Percentiles rank a stretch among this genome's conserved stretches.
Conservation (phyloP, 2,888 invertebrate genomes). For the Lordiphosa andalusiaca region DNA sequence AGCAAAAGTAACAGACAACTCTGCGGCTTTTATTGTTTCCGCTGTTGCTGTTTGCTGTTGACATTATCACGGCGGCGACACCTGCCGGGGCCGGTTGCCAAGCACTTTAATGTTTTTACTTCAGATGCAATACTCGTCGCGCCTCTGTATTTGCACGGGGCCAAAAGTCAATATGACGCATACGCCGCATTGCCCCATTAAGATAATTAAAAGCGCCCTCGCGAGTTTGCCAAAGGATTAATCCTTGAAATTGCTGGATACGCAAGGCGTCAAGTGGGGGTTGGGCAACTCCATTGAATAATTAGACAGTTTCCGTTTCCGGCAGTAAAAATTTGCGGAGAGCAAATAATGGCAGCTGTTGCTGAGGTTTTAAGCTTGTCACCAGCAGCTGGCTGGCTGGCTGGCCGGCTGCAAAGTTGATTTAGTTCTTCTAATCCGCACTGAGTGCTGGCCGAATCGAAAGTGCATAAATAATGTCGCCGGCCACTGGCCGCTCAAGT, state of each 20-base stretch:
- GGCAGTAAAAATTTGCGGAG: constrained; percentile 40
- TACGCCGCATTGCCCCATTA: constrained; percentile 50
- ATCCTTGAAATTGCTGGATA: constrained; percentile 35
- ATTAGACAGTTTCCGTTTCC: constrained; percentile 27
- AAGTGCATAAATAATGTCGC: constrained; percentile 42
- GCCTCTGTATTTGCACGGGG: constrained; percentile 22
- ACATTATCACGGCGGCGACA: constrained; percentile 66
- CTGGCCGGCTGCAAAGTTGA: constrained; percentile 27
- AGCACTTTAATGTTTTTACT: constrained; percentile 55
- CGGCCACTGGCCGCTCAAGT: constrained; percentile 13
- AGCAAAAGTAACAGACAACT: constrained; percentile 59
- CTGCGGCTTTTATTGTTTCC: constrained; percentile 73
- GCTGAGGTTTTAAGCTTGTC: constrained; percentile 20
- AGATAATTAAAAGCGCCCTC: constrained; percentile 56
- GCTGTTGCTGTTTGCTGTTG: constrained; percentile 52
- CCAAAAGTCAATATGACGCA: constrained; percentile 53
- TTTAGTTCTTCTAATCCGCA: constrained; percentile 23
- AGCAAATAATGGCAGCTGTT: constrained; percentile 14
- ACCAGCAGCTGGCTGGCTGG: constrained; percentile 17
- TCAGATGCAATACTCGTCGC: constrained; percentile 53
- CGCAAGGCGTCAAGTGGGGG: constrained; percentile 19
- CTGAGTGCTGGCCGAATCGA: constrained; percentile 22
- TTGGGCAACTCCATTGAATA: constrained; percentile 19
- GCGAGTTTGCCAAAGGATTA: constrained; percentile 29
- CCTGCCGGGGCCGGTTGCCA: constrained; percentile 53